These are phyloP conservation scores for Lepilemur septentrionalis DNA, from an alignment of 2,797 vertebrate species.

Conservation along the genomic window DNA sequence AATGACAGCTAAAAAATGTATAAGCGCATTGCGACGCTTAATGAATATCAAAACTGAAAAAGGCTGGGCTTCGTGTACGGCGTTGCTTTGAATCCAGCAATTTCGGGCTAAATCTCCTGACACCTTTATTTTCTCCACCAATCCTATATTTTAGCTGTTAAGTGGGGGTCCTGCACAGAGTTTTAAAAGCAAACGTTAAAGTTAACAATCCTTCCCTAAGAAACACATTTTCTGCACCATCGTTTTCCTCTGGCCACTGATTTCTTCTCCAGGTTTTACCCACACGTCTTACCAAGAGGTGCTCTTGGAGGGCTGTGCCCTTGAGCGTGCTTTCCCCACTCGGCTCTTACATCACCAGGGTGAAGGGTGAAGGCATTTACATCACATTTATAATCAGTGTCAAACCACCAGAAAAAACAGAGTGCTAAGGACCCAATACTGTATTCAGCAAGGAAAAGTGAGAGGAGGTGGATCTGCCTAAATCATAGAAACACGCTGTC, in stretches of 20 bases:
- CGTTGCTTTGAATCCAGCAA: neutral
- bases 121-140: neutral
- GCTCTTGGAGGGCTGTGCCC: neutral
- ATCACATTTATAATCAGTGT: neutral
- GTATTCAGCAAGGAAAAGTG: neutral
- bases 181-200: constrained; percentile 37
- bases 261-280: neutral
- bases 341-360: neutral
- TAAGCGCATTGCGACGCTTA: neutral
- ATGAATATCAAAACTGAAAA: neutral
- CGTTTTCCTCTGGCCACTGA: neutral
- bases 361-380: neutral
- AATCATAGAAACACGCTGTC: neutral
- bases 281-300: neutral
- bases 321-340: neutral
- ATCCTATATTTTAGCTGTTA: neutral
- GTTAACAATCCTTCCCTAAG: neutral
- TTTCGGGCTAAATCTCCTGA: neutral
- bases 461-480: neutral
- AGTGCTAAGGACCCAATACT: neutral
- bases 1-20: neutral
- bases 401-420: neutral
- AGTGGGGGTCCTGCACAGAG: neutral
- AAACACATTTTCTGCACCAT: constrained; percentile 3
- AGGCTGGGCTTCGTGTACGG: neutral